A percentile compares a stretch with the other conserved stretches of the same genome.
Evolutionary conservation across 2,113 vertebrate species (phyloP).

Genomic region (Hydropotes inermis): DNA sequence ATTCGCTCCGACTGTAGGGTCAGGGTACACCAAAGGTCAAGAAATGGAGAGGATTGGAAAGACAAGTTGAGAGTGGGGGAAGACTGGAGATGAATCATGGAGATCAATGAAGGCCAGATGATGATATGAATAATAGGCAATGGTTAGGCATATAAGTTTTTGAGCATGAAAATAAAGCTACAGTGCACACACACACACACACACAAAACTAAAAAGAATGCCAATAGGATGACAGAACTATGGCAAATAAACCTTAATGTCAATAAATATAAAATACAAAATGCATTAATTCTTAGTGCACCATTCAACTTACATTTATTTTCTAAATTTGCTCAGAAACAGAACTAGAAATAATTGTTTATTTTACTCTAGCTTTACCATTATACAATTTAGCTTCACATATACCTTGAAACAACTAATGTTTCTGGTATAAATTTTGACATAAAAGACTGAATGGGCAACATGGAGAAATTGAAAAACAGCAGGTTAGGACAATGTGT

Average conservation of each 20-base stretch:
- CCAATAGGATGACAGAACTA: not conserved
- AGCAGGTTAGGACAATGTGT: not conserved
- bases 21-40: not conserved
- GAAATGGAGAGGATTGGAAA: not conserved
- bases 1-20: not conserved
- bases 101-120: not conserved
- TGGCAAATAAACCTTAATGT: not conserved
- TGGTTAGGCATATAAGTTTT: not conserved
- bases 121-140: not conserved
- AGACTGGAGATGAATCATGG: not conserved
- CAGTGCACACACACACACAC: not conserved
- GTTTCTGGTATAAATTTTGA: not conserved
- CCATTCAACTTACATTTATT: not conserved
- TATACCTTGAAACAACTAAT: not conserved
- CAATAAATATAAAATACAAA: slow-evolving; percentile 20
- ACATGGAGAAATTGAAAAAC: not conserved
- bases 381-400: not conserved
- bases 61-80: not conserved
- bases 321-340: slow-evolving; percentile 4
- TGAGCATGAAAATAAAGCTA: not conserved
- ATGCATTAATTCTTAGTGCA: not conserved
- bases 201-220: not conserved
- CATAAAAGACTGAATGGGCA: not conserved
- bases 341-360: not conserved
- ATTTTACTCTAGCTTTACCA: not conserved